Percentiles rank a stretch among this genome's conserved stretches.
Conservation (phyloP, 2,797 vertebrate species). For the Antrozous pallidus region DNA sequence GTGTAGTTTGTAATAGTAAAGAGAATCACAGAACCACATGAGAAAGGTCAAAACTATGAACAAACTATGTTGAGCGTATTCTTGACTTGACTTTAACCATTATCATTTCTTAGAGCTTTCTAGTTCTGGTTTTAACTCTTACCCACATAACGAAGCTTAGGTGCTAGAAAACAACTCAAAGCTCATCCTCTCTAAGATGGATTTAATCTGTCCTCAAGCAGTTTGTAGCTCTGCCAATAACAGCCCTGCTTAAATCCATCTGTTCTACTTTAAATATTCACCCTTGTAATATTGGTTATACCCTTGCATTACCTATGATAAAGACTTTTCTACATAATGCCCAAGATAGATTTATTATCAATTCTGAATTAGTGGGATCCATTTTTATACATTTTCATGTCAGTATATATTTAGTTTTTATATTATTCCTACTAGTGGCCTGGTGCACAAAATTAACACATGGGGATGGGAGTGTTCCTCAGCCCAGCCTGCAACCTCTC, state of each 20-base stretch:
- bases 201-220: slow-evolving; percentile 68
- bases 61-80: not conserved
- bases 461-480: too few species aligned
- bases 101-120: not conserved
- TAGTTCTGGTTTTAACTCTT: slow-evolving; percentile 35
- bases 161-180: slow-evolving; percentile 53
- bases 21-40: not conserved
- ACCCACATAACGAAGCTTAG: slow-evolving; percentile 32
- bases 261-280: slow-evolving; percentile 44
- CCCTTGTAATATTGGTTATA: not conserved
- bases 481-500: too few species aligned
- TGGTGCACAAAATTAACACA: too few species aligned
- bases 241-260: slow-evolving; percentile 38
- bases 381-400: slow-evolving; percentile 12
- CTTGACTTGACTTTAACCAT: not conserved
- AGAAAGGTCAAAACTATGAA: not conserved
- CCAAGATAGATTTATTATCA: not conserved
- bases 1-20: not conserved
- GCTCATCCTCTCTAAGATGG: slow-evolving; percentile 59
- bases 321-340: not conserved
- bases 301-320: not conserved
- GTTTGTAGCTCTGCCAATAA: slow-evolving; percentile 53
- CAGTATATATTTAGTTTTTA: not conserved
- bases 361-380: not conserved
- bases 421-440: not conserved